Base-by-base conservation (phyloP, 2,797 vertebrate genomes). In the Sebastes matsubarae region DNA sequence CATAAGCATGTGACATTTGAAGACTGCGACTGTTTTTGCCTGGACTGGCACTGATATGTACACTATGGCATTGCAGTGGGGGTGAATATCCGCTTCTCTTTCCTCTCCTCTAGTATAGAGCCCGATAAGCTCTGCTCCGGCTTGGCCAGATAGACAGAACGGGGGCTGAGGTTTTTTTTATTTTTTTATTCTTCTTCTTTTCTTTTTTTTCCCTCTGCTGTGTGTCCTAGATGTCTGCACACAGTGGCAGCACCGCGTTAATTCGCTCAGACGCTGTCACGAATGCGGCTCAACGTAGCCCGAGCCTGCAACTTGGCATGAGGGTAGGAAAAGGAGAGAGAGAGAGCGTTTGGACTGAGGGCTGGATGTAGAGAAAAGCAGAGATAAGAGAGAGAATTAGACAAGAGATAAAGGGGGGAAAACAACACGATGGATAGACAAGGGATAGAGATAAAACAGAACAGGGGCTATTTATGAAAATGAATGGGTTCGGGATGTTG, bases 181-280 rank as follows among this genome's bases (percentile, higher is more conserved):
- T 27, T 57, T 69, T 68, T 59, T 22, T 25, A 13, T 29, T 27
- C 46, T 50, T 84, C 80, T 88, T 22, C 50, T 68, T 34, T 30
- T 29, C 10, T 36, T 67, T 32, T 68, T 61, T 60, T 60, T 18
- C 7, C 4, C 79, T 85, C 81, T 89, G 87, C 83, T 92, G 84
- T 63, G 75, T 89, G 91, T 90, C 91, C 91, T 92, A 92, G 88
- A 92, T 89, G 89, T 93, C 89, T 88, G 85, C 77, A 73, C 82
- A 84, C 85, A 89, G 88, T 73, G 79, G 87, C 87, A 80, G 87
- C 72, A 38, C 75, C 81, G 87, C 84, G 75, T 85, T 92, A 89
- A 94, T 95, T 92, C 86, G 68, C 89, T 93, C 89, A 87, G 91
- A 94, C 79, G 70, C 84, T 66, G 91, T 93, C 92, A 91, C 88